Evolutionary conservation across 2,888 invertebrate genomes (phyloP).

Genomic region (Eucriotettix oculatus): DNA sequence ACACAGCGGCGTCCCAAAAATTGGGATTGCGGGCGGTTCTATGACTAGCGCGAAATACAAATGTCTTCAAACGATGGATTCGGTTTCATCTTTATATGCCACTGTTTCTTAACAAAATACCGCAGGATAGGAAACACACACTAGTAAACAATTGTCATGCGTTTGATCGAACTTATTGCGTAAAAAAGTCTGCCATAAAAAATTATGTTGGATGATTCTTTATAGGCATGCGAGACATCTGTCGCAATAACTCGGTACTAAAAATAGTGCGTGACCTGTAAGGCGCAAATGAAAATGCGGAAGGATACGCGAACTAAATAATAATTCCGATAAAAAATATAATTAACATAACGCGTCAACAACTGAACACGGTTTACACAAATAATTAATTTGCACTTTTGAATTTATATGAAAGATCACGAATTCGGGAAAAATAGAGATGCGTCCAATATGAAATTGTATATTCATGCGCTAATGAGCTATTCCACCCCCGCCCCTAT

Average conservation of each 20-base stretch:
- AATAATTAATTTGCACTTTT: too few species aligned
- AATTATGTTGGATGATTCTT: constrained; percentile 19
- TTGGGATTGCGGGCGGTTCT: constrained; percentile 9
- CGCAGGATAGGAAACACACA: too few species aligned
- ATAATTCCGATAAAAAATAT: constrained; percentile 33
- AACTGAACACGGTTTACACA: too few species aligned
- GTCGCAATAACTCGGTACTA: constrained; percentile 46
- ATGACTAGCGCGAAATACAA: constrained; percentile 11
- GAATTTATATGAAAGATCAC: background rate
- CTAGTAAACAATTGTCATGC: too few species aligned
- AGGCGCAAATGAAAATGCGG: constrained; percentile 32
- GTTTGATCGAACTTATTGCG: background rate
- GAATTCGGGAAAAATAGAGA: background rate
- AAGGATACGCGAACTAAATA: constrained; percentile 13
- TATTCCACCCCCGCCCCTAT: constrained; percentile 16
- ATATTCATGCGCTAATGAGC: constrained; percentile 49
- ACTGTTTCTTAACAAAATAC: too few species aligned
- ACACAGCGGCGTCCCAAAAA: constrained; percentile 11
- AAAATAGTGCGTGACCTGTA: constrained; percentile 41
- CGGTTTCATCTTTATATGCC: background rate
- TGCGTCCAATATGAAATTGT: constrained; percentile 30
- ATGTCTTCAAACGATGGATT: constrained; percentile 1
- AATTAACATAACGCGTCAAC: too few species aligned
- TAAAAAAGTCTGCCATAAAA: constrained; percentile 9
- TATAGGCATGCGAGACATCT: constrained; percentile 41